Evolutionary conservation across 2,888 invertebrate genomes (phyloP).

Genomic region (Uloborus plumipes): DNA sequence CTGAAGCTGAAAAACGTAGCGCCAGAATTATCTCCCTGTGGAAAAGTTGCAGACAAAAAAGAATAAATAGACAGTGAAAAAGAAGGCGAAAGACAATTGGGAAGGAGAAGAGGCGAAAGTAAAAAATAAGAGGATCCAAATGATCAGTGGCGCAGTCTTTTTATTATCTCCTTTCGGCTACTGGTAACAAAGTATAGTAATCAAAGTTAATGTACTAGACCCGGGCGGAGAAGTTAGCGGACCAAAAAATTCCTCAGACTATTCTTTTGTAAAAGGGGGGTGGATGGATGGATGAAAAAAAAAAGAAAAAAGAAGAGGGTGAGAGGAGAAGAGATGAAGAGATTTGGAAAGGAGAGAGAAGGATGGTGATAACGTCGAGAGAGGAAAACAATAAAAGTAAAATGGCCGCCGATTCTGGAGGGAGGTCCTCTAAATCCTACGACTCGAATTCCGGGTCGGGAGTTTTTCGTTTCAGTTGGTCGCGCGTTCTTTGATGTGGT

Average conservation of each 20-base stretch:
- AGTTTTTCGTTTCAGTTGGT: conserved; percentile 57
- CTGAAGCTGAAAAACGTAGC: conserved; percentile 40
- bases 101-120: conserved; percentile 9
- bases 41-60: conserved; percentile 34
- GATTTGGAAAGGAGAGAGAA: conserved; percentile 58
- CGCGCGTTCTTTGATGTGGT: conserved; percentile 62
- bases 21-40: conserved; percentile 46
- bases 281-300: conserved; percentile 13
- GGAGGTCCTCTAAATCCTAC: conserved; percentile 35
- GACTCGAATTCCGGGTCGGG: conserved; percentile 50
- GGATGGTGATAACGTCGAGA: conserved; percentile 61
- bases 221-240: conserved; percentile 47
- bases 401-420: conserved; percentile 5
- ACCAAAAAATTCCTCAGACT: conserved; percentile 49
- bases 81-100: background rate
- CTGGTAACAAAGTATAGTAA: conserved; percentile 63
- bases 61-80: conserved; percentile 2
- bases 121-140: conserved; percentile 33
- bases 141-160: conserved; percentile 62
- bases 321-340: conserved; percentile 56
- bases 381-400: conserved; percentile 59
- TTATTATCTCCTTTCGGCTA: conserved; percentile 63
- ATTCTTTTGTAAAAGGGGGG: conserved; percentile 30
- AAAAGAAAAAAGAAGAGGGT: conserved; percentile 9
- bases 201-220: conserved; percentile 64